These are phyloP conservation scores for Brachylomia viminalis DNA, from an alignment of 2,888 invertebrate species.

Conservation along the genomic window DNA sequence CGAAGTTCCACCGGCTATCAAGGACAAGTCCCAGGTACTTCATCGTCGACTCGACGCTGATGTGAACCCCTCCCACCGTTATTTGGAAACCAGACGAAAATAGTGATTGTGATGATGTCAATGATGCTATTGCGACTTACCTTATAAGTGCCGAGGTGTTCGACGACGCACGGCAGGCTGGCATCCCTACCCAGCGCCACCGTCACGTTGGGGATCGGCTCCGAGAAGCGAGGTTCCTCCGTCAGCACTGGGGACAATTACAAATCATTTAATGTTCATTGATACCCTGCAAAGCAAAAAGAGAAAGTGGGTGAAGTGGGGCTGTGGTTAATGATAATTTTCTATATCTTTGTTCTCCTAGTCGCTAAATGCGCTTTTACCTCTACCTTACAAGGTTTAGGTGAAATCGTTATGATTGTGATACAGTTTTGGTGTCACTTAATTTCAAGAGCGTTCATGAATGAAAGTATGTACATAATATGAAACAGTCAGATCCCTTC, in stretches of 20 bases:
- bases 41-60: too few species aligned
- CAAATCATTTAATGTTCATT: background rate
- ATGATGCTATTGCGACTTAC: constrained; percentile 80
- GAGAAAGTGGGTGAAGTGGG: background rate
- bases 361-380: background rate
- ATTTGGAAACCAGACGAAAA: too few species aligned
- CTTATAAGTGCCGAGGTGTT: constrained; percentile 97
- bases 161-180: constrained; percentile 96
- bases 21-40: too few species aligned
- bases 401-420: background rate
- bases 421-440: too few species aligned
- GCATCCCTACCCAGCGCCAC: constrained; percentile 97
- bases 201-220: constrained; percentile 97
- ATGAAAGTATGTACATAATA: too few species aligned
- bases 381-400: background rate
- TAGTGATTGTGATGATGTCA: background rate
- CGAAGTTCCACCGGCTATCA: too few species aligned
- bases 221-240: constrained; percentile 96
- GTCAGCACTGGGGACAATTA: constrained; percentile 93
- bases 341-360: background rate
- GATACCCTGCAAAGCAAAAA: background rate
- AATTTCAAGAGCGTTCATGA: too few species aligned
- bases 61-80: too few species aligned
- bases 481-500: too few species aligned
- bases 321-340: background rate